Percentiles rank a stretch among this genome's conserved stretches.
phyloP scores from a whole-genome alignment of 2,113 vertebrate genomes.

The Pongo pygmaeus region DNA sequence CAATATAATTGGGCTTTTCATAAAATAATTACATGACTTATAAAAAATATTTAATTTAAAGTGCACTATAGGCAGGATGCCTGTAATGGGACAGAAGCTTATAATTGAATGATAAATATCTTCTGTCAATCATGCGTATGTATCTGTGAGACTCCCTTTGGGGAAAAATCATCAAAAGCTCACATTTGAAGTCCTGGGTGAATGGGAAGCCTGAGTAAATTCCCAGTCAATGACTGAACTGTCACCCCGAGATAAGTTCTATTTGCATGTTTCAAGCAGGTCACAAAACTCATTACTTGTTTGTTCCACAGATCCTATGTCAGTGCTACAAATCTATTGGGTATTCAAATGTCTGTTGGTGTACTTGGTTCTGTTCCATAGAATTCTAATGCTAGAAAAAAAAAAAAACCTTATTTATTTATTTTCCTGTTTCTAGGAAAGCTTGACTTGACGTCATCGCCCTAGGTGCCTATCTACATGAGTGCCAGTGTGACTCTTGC shows the following conservation, averaged over 20 bases:
- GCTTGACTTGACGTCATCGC: not conserved
- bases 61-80: not conserved
- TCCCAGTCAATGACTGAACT: not conserved
- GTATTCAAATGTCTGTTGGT: not conserved
- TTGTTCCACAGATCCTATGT: not conserved
- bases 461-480: not conserved
- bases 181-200: not conserved
- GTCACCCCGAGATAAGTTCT: too few relatives aligned
- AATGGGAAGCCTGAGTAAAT: not conserved
- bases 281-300: not conserved
- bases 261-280: not conserved
- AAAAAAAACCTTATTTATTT: not conserved
- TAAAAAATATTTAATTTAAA: constrained; percentile 2
- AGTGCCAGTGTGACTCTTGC: not conserved
- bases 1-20: not conserved
- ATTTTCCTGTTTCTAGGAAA: not conserved
- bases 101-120: not conserved
- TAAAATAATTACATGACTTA: constrained; percentile 36
- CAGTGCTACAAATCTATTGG: not conserved
- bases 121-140: not conserved
- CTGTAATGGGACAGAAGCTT: not conserved
- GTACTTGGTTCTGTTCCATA: not conserved
- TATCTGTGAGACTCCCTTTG: not conserved
- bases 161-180: not conserved
- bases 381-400: not conserved